These are phyloP conservation scores for Promerops cafer DNA, from an alignment of 2,113 vertebrate species.

Conservation along the genomic window DNA sequence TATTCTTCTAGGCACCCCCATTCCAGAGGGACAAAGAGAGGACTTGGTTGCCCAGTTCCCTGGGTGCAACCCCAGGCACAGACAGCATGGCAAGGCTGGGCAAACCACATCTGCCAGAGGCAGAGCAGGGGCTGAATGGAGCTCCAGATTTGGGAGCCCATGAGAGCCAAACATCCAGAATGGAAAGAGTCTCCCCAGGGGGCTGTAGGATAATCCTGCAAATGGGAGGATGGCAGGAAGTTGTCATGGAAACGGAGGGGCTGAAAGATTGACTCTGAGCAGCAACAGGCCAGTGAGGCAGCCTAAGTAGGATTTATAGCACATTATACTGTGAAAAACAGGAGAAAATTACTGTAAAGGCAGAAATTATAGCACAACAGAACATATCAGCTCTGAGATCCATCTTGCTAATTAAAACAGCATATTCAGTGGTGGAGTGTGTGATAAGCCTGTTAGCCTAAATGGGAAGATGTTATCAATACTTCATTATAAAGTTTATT, in stretches of 20 bases:
- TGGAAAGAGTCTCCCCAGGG: slow-evolving; percentile 43
- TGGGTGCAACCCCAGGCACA: not conserved
- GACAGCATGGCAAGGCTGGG: not conserved
- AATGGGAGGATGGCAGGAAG: slow-evolving; percentile 41
- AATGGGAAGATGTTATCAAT: slow-evolving; percentile 62
- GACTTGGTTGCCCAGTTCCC: not conserved
- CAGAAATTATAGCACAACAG: slow-evolving; percentile 77
- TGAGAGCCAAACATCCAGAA: not conserved
- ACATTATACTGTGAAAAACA: slow-evolving; percentile 77
- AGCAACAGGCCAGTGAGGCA: slow-evolving; percentile 69
- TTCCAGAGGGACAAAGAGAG: not conserved
- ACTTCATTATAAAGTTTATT: slow-evolving; percentile 64
- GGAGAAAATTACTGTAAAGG: slow-evolving; percentile 79
- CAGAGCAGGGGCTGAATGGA: not conserved
- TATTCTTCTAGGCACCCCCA: not conserved
- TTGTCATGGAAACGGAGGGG: slow-evolving; percentile 71
- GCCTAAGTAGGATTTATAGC: slow-evolving; percentile 79
- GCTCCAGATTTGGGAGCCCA: not conserved
- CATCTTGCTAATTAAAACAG: slow-evolving; percentile 80
- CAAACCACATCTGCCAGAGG: not conserved
- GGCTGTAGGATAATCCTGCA: slow-evolving; percentile 56
- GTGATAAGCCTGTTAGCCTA: slow-evolving; percentile 69
- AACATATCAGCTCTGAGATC: slow-evolving; percentile 72
- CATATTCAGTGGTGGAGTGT: slow-evolving; percentile 57
- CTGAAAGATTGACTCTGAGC: slow-evolving; percentile 73